phyloP scores from a whole-genome alignment of 2,797 vertebrate genomes.

The Threskiornis aethiopicus region DNA sequence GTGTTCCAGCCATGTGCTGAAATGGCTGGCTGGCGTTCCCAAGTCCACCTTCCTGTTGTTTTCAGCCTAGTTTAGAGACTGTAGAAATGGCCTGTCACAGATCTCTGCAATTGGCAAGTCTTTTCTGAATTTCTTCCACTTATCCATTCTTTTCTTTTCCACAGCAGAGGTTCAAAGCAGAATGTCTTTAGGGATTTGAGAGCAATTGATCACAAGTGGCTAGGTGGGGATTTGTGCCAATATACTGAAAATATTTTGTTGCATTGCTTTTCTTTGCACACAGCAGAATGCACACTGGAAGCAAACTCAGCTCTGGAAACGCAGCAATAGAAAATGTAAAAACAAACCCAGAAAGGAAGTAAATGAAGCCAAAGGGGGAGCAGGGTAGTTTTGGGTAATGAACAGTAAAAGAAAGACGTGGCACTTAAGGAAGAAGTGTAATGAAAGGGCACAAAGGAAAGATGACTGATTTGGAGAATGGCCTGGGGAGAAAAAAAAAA shows the following conservation, averaged over 20 bases:
- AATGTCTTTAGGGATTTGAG: conserved; percentile 33
- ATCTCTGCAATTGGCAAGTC: neutral
- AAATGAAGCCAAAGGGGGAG: conserved; percentile 37
- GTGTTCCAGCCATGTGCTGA: neutral
- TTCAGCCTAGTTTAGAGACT: neutral
- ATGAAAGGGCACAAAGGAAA: conserved; percentile 29
- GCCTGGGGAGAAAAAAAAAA: neutral
- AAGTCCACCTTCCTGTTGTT: conserved; percentile 35
- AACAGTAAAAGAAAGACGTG: conserved; percentile 38
- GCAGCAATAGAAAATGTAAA: conserved; percentile 45
- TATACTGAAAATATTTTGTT: conserved; percentile 46
- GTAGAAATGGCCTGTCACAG: neutral
- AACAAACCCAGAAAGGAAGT: conserved; percentile 62
- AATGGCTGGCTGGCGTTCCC: neutral
- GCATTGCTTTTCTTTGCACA: conserved; percentile 33
- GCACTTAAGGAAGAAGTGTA: conserved; percentile 36
- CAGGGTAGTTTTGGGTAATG: conserved; percentile 38
- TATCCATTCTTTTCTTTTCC: conserved; percentile 11
- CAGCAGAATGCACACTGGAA: conserved; percentile 33
- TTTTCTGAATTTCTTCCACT: conserved; percentile 1
- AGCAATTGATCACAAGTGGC: conserved; percentile 29
- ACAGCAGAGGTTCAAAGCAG: conserved; percentile 42
- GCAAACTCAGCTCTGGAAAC: conserved; percentile 42
- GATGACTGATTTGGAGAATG: conserved; percentile 22
- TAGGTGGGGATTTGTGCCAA: neutral